Evolutionary conservation across 1,140 invertebrate genomes (phyloP), one percentile per base, ranked within the genome.

Genomic region (Hyphantria cunea): DNA sequence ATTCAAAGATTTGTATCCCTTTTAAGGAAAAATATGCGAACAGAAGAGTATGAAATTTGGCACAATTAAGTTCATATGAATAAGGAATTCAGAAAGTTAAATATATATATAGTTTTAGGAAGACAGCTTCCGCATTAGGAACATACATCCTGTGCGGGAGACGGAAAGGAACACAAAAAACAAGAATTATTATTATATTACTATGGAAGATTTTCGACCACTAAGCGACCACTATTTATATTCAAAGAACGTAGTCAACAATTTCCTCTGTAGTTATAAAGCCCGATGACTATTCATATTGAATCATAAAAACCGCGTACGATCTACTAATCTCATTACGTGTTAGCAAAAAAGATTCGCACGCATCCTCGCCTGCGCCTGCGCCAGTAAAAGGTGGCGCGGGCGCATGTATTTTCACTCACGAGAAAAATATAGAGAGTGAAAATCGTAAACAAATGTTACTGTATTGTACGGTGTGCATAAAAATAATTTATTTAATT

Each of bases 341-440:
- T 15, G 11, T 33, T 3, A 58, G 42, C 44, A 58, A 58, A 48
- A 58, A 58, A 47, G 33, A 11, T 58, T 58, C 54, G 44, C 54
- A 58, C 42, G 44, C 44, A 58, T 14, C 41, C 7, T 2, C 34
- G 34, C 34, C 56, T 56, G 64, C 63, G 52, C 60, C 8, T 2
- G 0, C 34, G 41, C 41, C 41, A n/a, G 41, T 39, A 39, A 44
- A 37, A 6, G 41, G 62, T 41, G 48, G 44, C 32, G 45, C 9
- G 39, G 63, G 64, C 17, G 63, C 34, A 61, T 67, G 66, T 76
- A 80, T 89, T 89, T 89, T 87, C 84, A 80, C 84, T 82, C 62
- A 69, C 77, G 75, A 86, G 82, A 89, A 83, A 81, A 80, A 80
- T 82, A 82, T 80, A 76, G 86, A 89, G 82, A 89, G 84, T 87